Conservation (phyloP, 2,113 vertebrate genomes). For the Microtus ochrogaster region DNA sequence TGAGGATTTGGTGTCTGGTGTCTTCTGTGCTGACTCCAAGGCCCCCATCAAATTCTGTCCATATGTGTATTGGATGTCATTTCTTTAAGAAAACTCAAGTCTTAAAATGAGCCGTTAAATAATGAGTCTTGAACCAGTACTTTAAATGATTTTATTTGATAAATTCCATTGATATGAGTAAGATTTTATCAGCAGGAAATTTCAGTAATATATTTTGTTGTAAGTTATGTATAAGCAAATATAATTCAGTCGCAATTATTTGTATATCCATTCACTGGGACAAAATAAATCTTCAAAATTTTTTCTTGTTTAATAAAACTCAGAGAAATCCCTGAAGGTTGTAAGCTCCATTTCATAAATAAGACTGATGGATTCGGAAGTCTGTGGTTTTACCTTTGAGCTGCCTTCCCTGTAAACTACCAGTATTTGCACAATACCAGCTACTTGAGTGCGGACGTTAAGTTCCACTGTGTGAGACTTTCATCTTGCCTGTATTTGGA, state of each 20-base stretch:
- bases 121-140: background rate
- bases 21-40: background rate
- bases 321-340: background rate
- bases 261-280: background rate
- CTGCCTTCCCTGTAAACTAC: background rate
- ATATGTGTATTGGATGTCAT: background rate
- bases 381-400: background rate
- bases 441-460: background rate
- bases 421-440: background rate
- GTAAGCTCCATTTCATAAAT: background rate
- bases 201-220: conserved; percentile 17
- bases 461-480: background rate
- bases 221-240: background rate
- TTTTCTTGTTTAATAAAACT: conserved; percentile 26
- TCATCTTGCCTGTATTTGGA: background rate
- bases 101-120: background rate
- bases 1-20: background rate
- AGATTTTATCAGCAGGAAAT: background rate
- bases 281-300: background rate
- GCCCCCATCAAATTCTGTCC: background rate
- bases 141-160: conserved; percentile 21
- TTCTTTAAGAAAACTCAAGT: background rate
- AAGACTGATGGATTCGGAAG: background rate
- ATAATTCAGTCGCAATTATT: background rate
- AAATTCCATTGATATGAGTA: background rate